Percentiles rank a stretch among this genome's conserved stretches.
Conservation (phyloP, 2,797 vertebrate genomes). For the Enteromius treurensis region DNA sequence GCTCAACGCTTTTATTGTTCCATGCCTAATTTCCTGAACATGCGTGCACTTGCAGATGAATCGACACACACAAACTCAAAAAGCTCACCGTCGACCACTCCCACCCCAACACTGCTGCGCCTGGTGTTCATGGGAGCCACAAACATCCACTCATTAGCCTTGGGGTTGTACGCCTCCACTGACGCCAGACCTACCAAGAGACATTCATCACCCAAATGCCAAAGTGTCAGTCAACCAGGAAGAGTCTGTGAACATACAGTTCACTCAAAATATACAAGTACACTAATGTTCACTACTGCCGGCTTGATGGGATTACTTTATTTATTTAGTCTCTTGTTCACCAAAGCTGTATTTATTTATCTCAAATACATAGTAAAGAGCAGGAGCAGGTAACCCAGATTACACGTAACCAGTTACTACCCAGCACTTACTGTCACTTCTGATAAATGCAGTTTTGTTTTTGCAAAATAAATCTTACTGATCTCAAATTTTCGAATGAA, state of each 20-base stretch:
- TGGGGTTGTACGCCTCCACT: conserved; percentile 90
- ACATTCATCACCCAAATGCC: background rate
- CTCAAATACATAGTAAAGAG: too few species aligned
- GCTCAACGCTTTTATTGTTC: background rate
- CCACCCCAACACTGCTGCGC: conserved; percentile 96
- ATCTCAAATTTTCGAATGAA: background rate
- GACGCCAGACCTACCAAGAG: conserved; percentile 84
- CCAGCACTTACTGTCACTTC: too few species aligned
- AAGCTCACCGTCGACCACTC: conserved; percentile 89
- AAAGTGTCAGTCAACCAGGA: background rate
- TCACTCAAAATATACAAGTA: background rate
- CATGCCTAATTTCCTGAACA: background rate
- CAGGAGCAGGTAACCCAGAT: too few species aligned
- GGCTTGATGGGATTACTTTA: background rate
- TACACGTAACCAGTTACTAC: background rate
- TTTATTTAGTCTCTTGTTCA: background rate
- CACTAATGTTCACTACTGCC: background rate
- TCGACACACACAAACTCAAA: background rate
- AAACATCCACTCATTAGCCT: conserved; percentile 92
- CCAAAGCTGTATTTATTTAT: background rate
- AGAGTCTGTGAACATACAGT: background rate
- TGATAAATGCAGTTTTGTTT: too few species aligned
- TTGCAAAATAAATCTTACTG: too few species aligned
- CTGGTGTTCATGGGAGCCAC: conserved; percentile 96
- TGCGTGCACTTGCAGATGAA: background rate